These are phyloP conservation scores for Eudyptes chrysolophus DNA, from an alignment of 2,113 vertebrate species.

Conservation along the genomic window DNA sequence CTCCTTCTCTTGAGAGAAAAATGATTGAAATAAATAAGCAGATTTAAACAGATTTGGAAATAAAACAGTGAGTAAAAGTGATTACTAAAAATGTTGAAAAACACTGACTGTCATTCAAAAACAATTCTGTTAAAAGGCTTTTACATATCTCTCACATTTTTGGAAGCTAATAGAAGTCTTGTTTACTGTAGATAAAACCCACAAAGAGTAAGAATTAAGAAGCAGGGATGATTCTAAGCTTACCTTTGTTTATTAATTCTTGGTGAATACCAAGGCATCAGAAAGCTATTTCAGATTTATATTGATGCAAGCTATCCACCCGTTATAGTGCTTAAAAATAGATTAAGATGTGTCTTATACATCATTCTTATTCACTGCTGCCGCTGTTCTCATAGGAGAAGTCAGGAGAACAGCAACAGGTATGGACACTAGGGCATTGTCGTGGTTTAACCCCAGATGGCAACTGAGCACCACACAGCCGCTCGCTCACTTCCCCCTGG, in stretches of 20 bases:
- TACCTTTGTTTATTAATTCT: neutral
- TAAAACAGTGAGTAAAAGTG: conserved; percentile 41
- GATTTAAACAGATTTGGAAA: conserved; percentile 36
- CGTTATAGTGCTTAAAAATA: neutral
- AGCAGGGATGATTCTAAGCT: neutral
- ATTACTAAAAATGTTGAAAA: conserved; percentile 62
- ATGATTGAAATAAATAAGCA: conserved; percentile 9
- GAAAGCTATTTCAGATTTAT: neutral
- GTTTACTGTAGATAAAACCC: conserved; percentile 48
- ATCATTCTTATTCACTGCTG: neutral
- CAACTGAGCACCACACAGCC: no score
- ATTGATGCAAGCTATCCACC: neutral
- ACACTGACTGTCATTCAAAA: conserved; percentile 44
- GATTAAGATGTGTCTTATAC: neutral
- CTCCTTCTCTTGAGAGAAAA: conserved; percentile 15
- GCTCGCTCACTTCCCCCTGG: no score
- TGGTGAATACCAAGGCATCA: neutral
- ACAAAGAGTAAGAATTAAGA: conserved; percentile 12
- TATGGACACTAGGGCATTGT: neutral
- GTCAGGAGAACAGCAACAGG: neutral
- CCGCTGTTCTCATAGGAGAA: neutral
- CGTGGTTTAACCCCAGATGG: no score
- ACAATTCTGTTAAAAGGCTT: conserved; percentile 53
- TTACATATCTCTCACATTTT: conserved; percentile 47
- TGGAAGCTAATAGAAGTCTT: conserved; percentile 33